Conservation (phyloP, 2,113 vertebrate species). For the Hyperoodon ampullatus region DNA sequence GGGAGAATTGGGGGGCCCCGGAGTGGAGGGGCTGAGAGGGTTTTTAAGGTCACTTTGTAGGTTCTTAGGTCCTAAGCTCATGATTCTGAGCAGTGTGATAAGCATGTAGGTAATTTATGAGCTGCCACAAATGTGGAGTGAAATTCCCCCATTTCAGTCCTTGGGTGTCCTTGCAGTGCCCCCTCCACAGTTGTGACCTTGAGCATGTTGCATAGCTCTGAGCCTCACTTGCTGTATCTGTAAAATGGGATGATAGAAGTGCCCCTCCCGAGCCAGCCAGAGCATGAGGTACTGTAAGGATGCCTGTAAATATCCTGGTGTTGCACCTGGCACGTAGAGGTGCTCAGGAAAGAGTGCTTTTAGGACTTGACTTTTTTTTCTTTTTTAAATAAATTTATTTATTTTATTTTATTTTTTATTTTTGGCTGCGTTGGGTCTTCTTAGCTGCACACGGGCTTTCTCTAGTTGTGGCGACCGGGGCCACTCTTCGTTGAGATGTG, state of each 20-base stretch:
- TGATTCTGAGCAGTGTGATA: neutral
- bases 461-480: too few species aligned
- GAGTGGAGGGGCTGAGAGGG: neutral
- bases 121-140: neutral
- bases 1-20: neutral
- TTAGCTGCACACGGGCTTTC: too few species aligned
- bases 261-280: neutral
- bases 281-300: neutral
- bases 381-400: too few species aligned
- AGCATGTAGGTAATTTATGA: neutral
- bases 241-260: neutral
- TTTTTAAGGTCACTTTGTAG: neutral
- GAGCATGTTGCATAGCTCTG: neutral
- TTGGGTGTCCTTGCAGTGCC: neutral
- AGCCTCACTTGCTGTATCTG: neutral
- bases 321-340: accelerated
- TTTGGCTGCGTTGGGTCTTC: too few species aligned
- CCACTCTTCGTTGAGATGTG: too few species aligned
- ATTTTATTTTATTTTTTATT: too few species aligned
- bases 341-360: neutral
- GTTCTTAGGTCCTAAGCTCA: neutral
- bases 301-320: too few species aligned
- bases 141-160: neutral
- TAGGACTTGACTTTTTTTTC: neutral
- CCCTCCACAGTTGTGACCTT: neutral